phyloP scores from a whole-genome alignment of 1,140 invertebrate species.

The Anastatus disparis region DNA sequence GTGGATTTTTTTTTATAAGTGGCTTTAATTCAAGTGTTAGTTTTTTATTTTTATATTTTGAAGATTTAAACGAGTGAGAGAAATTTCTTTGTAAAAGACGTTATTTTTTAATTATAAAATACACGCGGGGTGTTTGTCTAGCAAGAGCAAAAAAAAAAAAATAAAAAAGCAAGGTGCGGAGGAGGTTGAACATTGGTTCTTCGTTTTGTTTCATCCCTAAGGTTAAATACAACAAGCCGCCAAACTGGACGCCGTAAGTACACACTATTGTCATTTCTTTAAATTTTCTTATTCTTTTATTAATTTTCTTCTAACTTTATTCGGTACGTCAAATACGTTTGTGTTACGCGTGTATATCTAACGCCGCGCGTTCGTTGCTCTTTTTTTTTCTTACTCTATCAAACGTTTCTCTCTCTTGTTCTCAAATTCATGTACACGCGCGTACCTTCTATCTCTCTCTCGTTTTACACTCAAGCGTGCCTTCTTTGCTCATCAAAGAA shows the following conservation, averaged over 20 bases:
- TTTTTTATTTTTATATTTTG: too few relatives aligned
- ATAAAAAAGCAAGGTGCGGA: too few relatives aligned
- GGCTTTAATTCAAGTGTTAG: too few relatives aligned
- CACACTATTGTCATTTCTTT: too few relatives aligned
- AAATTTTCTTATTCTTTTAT: too few relatives aligned
- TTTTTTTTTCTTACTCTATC: neutral
- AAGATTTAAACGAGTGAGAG: too few relatives aligned
- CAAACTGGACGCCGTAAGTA: conserved; percentile 41
- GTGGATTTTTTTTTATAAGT: too few relatives aligned
- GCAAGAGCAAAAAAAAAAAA: too few relatives aligned
- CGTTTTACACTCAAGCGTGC: neutral
- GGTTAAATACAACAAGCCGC: conserved; percentile 5
- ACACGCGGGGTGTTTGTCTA: neutral
- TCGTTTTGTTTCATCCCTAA: conserved; percentile 2
- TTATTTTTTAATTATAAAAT: neutral
- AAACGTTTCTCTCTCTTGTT: neutral
- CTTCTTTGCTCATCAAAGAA: conserved; percentile 3
- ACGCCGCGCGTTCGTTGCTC: neutral
- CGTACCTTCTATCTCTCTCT: neutral
- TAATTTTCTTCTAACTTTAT: too few relatives aligned
- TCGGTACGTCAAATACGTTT: too few relatives aligned
- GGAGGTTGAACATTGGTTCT: neutral
- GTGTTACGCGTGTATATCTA: too few relatives aligned
- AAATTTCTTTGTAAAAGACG: neutral
- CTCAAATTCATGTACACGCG: neutral